phyloP scores from a whole-genome alignment of 2,888 invertebrate species.

The Trichopoda pennipes region DNA sequence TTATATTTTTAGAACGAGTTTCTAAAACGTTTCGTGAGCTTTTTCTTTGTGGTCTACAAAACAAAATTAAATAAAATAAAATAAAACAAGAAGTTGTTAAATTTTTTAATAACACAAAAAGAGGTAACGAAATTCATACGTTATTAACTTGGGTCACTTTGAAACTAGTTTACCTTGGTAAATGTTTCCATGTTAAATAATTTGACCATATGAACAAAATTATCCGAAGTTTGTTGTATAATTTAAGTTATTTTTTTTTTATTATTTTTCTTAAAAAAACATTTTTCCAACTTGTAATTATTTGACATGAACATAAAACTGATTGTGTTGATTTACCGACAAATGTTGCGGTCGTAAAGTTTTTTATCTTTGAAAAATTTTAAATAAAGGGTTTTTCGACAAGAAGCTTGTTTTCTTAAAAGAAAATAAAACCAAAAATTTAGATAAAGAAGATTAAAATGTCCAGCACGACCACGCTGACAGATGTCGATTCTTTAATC shows the following conservation, averaged over 20 bases:
- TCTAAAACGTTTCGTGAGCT: constrained; percentile 2
- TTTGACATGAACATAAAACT: constrained; percentile 65
- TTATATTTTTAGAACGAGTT: constrained; percentile 44
- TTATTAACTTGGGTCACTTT: constrained; percentile 19
- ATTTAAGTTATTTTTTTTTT: neutral
- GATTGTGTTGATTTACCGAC: constrained; percentile 63
- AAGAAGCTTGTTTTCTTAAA: too few relatives aligned
- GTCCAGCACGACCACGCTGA: too few relatives aligned
- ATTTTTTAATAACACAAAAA: constrained; percentile 2
- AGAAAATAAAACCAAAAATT: too few relatives aligned
- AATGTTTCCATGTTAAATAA: constrained; percentile 66
- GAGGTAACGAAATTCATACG: constrained; percentile 18
- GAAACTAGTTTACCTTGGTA: constrained; percentile 66
- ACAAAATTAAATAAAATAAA: too few relatives aligned
- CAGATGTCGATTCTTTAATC: too few relatives aligned
- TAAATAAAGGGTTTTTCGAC: too few relatives aligned
- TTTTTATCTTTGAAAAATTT: constrained; percentile 12
- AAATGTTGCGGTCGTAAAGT: constrained; percentile 41
- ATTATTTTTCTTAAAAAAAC: constrained; percentile 16
- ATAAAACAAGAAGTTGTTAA: constrained; percentile 42
- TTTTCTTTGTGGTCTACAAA: constrained; percentile 3
- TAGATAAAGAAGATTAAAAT: too few relatives aligned
- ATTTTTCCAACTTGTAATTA: constrained; percentile 65
- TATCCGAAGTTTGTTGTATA: neutral
- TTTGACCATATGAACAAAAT: constrained; percentile 39